Conservation (phyloP, 2,888 invertebrate genomes). For the Hofmannophila pseudospretella region DNA sequence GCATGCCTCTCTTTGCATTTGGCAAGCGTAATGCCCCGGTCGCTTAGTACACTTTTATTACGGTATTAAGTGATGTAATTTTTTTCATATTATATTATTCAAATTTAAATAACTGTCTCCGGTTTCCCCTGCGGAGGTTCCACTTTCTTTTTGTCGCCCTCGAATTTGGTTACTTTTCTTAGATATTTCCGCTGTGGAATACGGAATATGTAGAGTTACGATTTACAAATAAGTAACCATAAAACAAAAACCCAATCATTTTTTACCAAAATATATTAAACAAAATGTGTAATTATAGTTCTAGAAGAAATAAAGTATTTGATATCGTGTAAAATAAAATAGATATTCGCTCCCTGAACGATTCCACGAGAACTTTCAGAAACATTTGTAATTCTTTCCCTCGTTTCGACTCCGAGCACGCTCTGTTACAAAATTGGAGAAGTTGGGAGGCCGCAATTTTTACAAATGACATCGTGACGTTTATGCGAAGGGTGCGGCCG, state of each 20-base stretch:
- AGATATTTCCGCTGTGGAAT: constrained; percentile 53
- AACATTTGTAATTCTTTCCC: background rate
- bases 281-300: background rate
- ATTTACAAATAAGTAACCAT: background rate
- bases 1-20: constrained; percentile 70
- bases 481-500: constrained; percentile 70
- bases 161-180: constrained; percentile 69
- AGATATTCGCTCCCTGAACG: too few species aligned
- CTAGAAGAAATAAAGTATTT: background rate
- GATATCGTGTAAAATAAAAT: constrained; percentile 2
- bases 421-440: constrained; percentile 61
- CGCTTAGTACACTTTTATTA: constrained; percentile 80
- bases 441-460: constrained; percentile 74
- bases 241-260: background rate
- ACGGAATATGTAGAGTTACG: constrained; percentile 32
- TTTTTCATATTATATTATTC: constrained; percentile 79
- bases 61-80: constrained; percentile 80
- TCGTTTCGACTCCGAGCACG: constrained; percentile 30
- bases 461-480: constrained; percentile 78
- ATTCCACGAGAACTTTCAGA: too few species aligned
- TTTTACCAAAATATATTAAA: background rate
- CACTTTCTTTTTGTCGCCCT: constrained; percentile 70
- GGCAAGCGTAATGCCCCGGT: constrained; percentile 71
- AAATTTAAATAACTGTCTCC: constrained; percentile 80
- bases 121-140: constrained; percentile 68